Percentiles rank a stretch among this genome's conserved stretches.
Evolutionary conservation across 2,797 vertebrate species (phyloP).

Genomic region (Pogonophryne albipinna): DNA sequence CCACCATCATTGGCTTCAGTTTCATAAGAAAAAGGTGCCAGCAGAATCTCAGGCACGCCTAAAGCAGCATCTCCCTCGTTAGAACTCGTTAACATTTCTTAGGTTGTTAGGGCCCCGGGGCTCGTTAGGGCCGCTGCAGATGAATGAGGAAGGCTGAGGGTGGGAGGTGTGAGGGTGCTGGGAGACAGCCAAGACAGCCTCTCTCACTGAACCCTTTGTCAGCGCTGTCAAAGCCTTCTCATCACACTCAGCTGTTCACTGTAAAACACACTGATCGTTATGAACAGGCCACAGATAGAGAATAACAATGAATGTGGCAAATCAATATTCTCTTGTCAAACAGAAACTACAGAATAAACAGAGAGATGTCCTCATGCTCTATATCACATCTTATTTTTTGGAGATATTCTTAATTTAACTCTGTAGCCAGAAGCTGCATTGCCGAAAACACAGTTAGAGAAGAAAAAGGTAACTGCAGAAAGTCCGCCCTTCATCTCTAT

Average conservation of each 20-base stretch:
- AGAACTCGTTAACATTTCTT: conserved; percentile 66
- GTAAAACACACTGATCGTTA: conserved; percentile 79
- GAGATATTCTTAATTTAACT: conserved; percentile 1
- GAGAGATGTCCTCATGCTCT: conserved; percentile 53
- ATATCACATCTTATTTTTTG: conserved; percentile 22
- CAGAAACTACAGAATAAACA: conserved; percentile 27
- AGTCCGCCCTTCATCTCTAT: conserved; percentile 8
- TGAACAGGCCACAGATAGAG: conserved; percentile 66
- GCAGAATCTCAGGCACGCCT: conserved; percentile 14
- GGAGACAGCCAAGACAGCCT: conserved; percentile 71
- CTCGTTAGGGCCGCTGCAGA: conserved; percentile 63
- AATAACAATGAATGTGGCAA: conserved; percentile 63
- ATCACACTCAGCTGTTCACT: conserved; percentile 82
- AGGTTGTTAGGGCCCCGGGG: conserved; percentile 42
- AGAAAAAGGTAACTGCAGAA: conserved; percentile 13
- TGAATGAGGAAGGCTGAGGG: conserved; percentile 65
- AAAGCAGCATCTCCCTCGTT: conserved; percentile 61
- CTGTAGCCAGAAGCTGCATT: neutral
- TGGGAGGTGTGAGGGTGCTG: conserved; percentile 62
- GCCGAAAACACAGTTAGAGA: neutral
- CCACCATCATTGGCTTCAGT: neutral
- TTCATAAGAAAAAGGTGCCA: conserved; percentile 14
- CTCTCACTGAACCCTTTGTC: conserved; percentile 79
- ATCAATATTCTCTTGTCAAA: conserved; percentile 70
- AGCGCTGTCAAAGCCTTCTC: conserved; percentile 82